Base-by-base conservation (phyloP, 2,888 invertebrate genomes). In the Ellobium chinense region DNA sequence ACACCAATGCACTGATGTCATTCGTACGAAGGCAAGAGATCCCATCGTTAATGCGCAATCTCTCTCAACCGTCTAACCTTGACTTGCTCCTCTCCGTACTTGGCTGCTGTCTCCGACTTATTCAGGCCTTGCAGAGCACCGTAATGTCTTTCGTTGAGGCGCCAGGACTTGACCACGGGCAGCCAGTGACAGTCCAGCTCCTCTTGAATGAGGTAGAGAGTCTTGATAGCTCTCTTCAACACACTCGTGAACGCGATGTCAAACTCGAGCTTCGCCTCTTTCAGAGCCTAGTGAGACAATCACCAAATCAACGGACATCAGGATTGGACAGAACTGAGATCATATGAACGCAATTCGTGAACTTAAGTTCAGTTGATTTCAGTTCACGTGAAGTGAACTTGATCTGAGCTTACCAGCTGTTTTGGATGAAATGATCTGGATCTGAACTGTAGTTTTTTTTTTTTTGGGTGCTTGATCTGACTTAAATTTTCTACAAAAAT, bases 131-230 rank as follows among this genome's bases (percentile, higher is more conserved):
- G 92, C 9, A 93, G 87, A 37, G 88, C 93, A n/a, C 93, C 93
- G 83, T 93, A 93, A 88, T 93, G 93, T 39, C 93, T 85, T 82
- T 93, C 93, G 81, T 93, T 93, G 4, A 93, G 87, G 70, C 93
- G 85, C 93, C 93, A 93, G 82, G 92, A 90, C 58, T 91, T 87
- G 12, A 85, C 70, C 27, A 93, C 93, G 0, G 93, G 93, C 39
- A 93, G 91, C 92, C 92, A 93, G 86, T 93, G 92, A 24, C 91
- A 89, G 82, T 93, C 93, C 21, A 92, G 85, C 65, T 87, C 92
- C 68, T 93, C 92, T 85, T 93, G 92, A 27, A 93, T 87, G 39
- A 85, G 74, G 84, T 87, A 92, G 73, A 93, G 85, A 4, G 93
- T 93, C 85, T 93, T 93, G 82, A 93, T 90, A 73, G 93, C 93